Base-by-base conservation (phyloP, 2,113 vertebrate species). In the Pimephales promelas region DNA sequence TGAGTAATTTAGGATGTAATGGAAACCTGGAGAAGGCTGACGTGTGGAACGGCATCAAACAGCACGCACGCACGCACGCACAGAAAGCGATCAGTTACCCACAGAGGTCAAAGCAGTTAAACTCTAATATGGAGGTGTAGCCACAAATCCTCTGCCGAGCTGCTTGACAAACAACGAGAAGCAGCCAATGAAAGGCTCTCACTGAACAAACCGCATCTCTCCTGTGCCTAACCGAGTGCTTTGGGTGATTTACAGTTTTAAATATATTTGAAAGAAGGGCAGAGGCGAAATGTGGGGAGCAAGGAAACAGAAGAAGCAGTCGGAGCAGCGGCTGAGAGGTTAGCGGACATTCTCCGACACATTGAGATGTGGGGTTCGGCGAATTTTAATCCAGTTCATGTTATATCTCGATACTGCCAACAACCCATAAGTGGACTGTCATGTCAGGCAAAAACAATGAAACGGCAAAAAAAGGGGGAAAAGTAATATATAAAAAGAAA, bases 1-100 rank as follows among this genome's bases (percentile, higher is more conserved):
- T 66, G 56, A 45, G 49, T 61, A 66, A 54, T 75, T 75, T 49
- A 76, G 76, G 61, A 77, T 28, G 61, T 62, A 79, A 87, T 83
- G 84, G 76, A 87, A 85, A 85, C 47, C 57, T 78, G 62, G 72
- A 83, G 20, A 56, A 52, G 10, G 22, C 49, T 76, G 70, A 75
- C 16, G 74, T 24, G 16, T 79, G 49, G 82, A 68, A 68, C 24
- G 6, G 9, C 40, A 72, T 72, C 72, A 78, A 61, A 70, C 31
- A 26, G 61, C 11, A 83, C 72, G 66, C 28, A 54, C 43, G 74
- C 66, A 54, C 70, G 70, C 68, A 76, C 31, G 24, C 22, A 40
- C 45, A 77, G 47, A 57, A 11, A 57, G 57, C 40, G 59, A 79
- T 79, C 78, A 79, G 43, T 66, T 79, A 79, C 59, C 61, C 78